Evolutionary conservation across 92 coral and sea anemone species (phyloP).

Genomic region (Actinernus sp.): DNA sequence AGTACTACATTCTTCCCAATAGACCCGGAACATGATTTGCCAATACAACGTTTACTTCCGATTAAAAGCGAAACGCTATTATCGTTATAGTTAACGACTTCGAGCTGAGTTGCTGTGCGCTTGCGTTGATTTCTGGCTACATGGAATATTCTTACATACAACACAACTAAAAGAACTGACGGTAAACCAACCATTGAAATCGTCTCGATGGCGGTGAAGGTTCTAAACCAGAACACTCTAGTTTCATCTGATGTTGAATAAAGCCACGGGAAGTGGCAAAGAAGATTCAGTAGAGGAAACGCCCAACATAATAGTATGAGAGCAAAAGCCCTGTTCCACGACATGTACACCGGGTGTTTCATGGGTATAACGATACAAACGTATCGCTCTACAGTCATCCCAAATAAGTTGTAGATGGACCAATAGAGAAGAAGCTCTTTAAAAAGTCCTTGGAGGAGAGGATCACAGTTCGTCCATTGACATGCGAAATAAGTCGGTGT

Average conservation of each 20-base stretch:
- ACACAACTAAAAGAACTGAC: conserved; percentile 5
- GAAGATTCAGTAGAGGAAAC: conserved; percentile 42
- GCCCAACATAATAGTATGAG: conserved; percentile 30
- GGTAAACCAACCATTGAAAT: conserved; percentile 29
- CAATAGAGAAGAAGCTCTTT: conserved; percentile 44
- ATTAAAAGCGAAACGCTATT: background rate
- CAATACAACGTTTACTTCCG: no score
- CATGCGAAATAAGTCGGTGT: conserved; percentile 27
- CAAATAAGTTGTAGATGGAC: conserved; percentile 61
- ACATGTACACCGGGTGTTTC: conserved; percentile 23
- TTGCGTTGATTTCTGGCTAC: conserved; percentile 2
- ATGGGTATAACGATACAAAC: conserved; percentile 44
- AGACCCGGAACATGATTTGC: no score
- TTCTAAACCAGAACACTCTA: conserved; percentile 34
- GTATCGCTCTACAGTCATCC: conserved; percentile 63
- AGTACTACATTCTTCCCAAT: no score
- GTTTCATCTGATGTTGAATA: conserved; percentile 31
- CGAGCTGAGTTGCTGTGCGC: background rate
- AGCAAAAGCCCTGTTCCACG: background rate
- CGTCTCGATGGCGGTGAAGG: conserved; percentile 38
- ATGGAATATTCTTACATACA: conserved; percentile 9
- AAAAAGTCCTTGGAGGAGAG: conserved; percentile 17
- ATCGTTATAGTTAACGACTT: conserved; percentile 1
- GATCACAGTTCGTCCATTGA: background rate
- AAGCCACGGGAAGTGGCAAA: conserved; percentile 49